These are phyloP conservation scores for Nematopogon swammerdamellus DNA, from an alignment of 2,888 invertebrate genomes.

Conservation along the genomic window DNA sequence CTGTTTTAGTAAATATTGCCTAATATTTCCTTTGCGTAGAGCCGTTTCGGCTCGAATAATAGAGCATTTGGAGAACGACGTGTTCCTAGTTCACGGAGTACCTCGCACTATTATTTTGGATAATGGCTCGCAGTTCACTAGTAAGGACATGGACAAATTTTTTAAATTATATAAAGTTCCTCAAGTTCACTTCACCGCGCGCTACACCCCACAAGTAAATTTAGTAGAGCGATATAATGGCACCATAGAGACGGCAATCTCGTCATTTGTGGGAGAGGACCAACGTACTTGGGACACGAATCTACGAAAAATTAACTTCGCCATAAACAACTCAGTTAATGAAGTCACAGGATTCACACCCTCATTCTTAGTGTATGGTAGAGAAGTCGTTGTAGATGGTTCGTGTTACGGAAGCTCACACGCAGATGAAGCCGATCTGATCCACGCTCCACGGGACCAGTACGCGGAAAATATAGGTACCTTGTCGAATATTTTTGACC, in stretches of 20 bases:
- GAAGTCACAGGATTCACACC: conserved; percentile 7
- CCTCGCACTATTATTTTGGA: conserved; percentile 3
- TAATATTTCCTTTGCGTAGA: no score
- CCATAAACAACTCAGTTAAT: conserved; percentile 15
- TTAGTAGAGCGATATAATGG: conserved; percentile 5
- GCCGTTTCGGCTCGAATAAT: no score
- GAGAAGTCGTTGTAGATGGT: conserved; percentile 6
- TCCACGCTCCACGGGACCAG: conserved; percentile 4
- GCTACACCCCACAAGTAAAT: conserved; percentile 5
- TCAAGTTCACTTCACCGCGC: conserved; percentile 3
- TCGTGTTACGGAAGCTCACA: not conserved
- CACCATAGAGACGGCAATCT: conserved; percentile 2
- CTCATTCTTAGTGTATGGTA: conserved; percentile 15
- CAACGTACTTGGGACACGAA: conserved; percentile 15
- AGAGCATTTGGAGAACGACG: no score
- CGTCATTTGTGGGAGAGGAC: not conserved
- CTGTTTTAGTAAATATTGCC: no score
- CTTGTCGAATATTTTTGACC: conserved; percentile 2
- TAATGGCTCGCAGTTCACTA: conserved; percentile 6
- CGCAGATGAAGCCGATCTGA: not conserved
- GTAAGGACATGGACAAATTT: conserved; percentile 3
- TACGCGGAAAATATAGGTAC: conserved; percentile 5
- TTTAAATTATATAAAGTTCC: conserved; percentile 6
- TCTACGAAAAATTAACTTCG: conserved; percentile 15
- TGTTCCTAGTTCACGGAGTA: no score